phyloP scores from a whole-genome alignment of 2,113 vertebrate species.

The Variabilichromis moorii region DNA sequence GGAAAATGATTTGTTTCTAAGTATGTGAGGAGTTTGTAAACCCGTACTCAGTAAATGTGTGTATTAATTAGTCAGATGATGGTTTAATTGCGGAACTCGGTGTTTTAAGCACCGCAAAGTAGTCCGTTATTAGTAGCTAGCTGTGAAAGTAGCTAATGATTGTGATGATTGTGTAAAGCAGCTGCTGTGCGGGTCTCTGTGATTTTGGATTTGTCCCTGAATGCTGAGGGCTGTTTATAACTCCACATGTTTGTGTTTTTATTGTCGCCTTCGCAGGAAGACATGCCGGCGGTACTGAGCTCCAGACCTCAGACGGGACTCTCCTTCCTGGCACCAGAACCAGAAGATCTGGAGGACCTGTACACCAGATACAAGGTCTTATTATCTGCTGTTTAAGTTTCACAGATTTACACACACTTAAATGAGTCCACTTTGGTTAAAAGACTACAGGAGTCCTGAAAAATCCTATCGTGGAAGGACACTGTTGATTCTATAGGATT shows the following conservation, averaged over 20 bases:
- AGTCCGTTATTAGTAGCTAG: rapidly evolving
- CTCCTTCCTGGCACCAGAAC: constrained; percentile 85
- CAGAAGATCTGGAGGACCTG: constrained; percentile 86
- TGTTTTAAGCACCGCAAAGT: rapidly evolving
- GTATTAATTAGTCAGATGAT: background rate
- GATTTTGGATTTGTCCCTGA: background rate
- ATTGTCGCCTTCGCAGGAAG: constrained; percentile 68
- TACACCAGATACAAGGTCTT: constrained; percentile 88
- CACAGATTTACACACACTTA: background rate
- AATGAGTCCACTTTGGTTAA: background rate
- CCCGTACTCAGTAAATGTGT: rapidly evolving
- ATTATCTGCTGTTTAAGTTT: background rate
- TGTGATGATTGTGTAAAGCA: background rate
- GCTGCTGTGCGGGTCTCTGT: background rate
- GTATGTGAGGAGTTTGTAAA: rapidly evolving
- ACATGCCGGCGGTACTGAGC: constrained; percentile 74
- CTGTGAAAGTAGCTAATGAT: background rate
- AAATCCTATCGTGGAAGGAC: rapidly evolving
- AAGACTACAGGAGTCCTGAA: background rate
- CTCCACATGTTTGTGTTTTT: background rate
- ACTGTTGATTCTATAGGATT: background rate
- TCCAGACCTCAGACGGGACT: constrained; percentile 84
- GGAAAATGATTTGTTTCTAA: rapidly evolving
- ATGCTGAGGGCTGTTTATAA: background rate
- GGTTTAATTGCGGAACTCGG: background rate